These are phyloP conservation scores for Caenorhabditis sp. DNA, from an alignment of 2,888 invertebrate genomes.

Conservation along the genomic window DNA sequence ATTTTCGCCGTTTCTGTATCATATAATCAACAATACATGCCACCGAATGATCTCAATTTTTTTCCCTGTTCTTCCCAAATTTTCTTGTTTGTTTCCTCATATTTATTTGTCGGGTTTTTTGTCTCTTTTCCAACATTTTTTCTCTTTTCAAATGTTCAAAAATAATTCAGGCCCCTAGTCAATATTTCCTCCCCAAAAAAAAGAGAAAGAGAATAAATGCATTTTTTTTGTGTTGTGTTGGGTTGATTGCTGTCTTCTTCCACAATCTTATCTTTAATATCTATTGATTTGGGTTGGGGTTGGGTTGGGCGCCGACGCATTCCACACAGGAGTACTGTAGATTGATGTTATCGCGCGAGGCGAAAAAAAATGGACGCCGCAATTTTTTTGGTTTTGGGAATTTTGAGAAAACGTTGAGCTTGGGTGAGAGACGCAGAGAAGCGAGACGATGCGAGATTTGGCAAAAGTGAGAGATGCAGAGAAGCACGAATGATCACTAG, in stretches of 20 bases:
- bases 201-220: not conserved
- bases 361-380: too few relatives aligned
- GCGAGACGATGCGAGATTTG: too few relatives aligned
- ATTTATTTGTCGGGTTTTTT: not conserved
- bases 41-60: not conserved
- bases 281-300: not conserved
- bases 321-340: not conserved
- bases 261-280: not conserved
- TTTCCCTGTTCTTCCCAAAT: not conserved
- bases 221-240: not conserved
- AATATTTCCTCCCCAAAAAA: not conserved
- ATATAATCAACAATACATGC: slow-evolving; percentile 18
- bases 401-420: too few relatives aligned
- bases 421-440: too few relatives aligned
- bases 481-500: too few relatives aligned
- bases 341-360: not conserved
- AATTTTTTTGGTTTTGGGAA: too few relatives aligned
- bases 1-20: slow-evolving; percentile 22
- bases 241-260: too few relatives aligned
- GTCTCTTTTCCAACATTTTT: not conserved
- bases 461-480: too few relatives aligned
- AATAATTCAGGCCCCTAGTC: not conserved
- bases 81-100: not conserved
- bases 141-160: not conserved
- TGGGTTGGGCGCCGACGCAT: not conserved